A percentile compares a stretch with the other conserved stretches of the same genome.
phyloP scores from a whole-genome alignment of 2,113 vertebrate genomes.

The Nicator chloris region DNA sequence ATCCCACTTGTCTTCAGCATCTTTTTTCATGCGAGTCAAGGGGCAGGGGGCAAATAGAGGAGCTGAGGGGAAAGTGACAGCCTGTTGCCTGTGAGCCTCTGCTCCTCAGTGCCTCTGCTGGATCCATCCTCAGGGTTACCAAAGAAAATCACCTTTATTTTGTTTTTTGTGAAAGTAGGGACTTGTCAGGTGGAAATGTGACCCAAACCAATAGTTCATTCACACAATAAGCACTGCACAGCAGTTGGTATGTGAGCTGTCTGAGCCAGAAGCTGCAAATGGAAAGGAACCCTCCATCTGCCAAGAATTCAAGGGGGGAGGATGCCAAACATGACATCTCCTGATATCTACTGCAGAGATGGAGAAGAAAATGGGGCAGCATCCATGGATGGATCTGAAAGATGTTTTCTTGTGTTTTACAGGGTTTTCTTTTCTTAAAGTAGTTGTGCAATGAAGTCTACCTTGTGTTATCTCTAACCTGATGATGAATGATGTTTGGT shows the following conservation, averaged over 20 bases:
- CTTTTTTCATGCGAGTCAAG: neutral
- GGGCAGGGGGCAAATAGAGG: neutral
- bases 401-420: neutral
- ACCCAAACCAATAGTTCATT: neutral
- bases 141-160: neutral
- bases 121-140: neutral
- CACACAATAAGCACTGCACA: neutral
- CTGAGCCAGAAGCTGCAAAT: accelerated
- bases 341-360: neutral
- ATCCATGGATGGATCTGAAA: neutral
- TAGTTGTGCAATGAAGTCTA: neutral
- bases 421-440: neutral
- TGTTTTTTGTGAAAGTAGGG: neutral
- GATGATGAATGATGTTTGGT: neutral
- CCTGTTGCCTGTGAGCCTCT: neutral
- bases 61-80: neutral
- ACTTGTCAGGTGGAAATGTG: neutral
- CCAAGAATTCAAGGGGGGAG: neutral
- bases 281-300: neutral
- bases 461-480: neutral
- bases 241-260: neutral
- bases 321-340: neutral
- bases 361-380: neutral
- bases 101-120: neutral
- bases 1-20: neutral